Evolutionary conservation across 2,888 invertebrate species (phyloP).

Genomic region (Matsumyia berberina): DNA sequence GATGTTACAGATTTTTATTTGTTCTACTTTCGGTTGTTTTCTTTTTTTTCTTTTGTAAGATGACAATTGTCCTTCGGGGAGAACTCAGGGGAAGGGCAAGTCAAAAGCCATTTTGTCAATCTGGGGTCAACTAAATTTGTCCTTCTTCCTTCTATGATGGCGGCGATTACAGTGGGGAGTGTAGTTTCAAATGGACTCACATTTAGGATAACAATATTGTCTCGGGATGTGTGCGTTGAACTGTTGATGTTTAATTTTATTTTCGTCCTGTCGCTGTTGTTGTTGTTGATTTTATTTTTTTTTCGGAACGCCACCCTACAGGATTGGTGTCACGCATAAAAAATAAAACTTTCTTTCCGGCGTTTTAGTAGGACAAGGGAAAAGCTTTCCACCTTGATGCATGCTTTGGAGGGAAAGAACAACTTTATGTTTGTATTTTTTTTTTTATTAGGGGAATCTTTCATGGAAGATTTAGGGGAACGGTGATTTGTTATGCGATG

Average conservation of each 20-base stretch:
- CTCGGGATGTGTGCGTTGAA: conserved; percentile 47
- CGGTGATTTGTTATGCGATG: neutral
- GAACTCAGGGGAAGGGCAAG: conserved; percentile 10
- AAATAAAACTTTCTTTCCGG: conserved; percentile 7
- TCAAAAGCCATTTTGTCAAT: conserved; percentile 70
- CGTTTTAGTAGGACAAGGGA: neutral
- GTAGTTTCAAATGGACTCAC: conserved; percentile 57
- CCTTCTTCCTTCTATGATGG: conserved; percentile 36
- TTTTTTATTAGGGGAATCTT: neutral
- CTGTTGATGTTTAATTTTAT: conserved; percentile 27
- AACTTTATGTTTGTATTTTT: neutral
- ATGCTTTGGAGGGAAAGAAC: neutral
- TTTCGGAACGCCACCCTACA: neutral
- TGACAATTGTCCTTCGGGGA: conserved; percentile 59
- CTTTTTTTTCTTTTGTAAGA: conserved; percentile 76
- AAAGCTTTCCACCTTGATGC: neutral
- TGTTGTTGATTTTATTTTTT: conserved; percentile 3
- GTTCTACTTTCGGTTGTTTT: conserved; percentile 78
- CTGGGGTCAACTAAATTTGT: conserved; percentile 74
- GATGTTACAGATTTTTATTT: conserved; percentile 76
- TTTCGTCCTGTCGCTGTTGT: conserved; percentile 1
- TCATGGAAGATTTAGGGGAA: neutral
- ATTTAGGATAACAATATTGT: conserved; percentile 68
- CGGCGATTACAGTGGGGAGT: conserved; percentile 37
- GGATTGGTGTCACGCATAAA: conserved; percentile 13